Evolutionary conservation across 2,113 vertebrate genomes (phyloP).

Genomic region (Catharus fuscescens): DNA sequence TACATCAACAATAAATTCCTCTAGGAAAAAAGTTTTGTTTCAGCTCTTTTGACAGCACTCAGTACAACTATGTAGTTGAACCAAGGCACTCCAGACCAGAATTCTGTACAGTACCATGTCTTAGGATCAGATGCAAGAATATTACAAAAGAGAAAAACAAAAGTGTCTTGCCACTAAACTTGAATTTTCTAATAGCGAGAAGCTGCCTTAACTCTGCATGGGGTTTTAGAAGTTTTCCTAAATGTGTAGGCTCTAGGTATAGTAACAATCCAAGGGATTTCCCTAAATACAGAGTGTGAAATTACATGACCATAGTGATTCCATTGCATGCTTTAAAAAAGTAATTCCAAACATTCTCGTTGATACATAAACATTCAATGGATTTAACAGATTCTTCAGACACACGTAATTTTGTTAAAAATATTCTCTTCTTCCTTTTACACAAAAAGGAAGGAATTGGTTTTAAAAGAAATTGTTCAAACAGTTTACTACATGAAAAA

Average conservation of each 20-base stretch:
- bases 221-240: not conserved
- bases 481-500: not conserved
- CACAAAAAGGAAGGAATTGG: not conserved
- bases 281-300: not conserved
- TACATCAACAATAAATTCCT: not conserved
- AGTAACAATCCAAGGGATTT: not conserved
- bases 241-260: not conserved
- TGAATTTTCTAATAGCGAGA: not conserved
- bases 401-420: not conserved
- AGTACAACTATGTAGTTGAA: not conserved
- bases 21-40: not conserved
- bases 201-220: not conserved
- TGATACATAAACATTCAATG: not conserved
- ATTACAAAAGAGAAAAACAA: not conserved
- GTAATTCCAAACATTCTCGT: not conserved
- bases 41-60: not conserved
- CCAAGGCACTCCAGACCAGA: not conserved
- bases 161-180: not conserved
- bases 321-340: not conserved
- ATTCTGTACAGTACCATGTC: not conserved
- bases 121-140: not conserved
- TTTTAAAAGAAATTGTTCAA: not conserved
- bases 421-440: not conserved
- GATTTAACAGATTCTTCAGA: not conserved
- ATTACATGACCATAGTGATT: not conserved